Percentiles rank a stretch among this genome's conserved stretches.
Conservation (phyloP, 2,113 vertebrate genomes). For the Gallinago jamesoni region DNA sequence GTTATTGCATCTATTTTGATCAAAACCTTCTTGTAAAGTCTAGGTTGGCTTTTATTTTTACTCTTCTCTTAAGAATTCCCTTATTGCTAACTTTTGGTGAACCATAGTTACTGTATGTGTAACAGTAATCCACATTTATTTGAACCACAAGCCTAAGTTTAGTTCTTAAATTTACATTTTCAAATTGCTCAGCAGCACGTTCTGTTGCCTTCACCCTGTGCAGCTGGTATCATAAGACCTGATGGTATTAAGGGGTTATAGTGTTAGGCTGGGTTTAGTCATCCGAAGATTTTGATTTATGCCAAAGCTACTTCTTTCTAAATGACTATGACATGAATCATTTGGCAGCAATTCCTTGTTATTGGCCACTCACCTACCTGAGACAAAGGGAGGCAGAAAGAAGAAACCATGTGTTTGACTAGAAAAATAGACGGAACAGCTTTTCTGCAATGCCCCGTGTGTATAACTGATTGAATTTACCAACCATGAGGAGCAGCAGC, state of each 20-base stretch:
- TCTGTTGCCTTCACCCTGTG: background rate
- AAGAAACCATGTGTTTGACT: background rate
- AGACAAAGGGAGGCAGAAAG: background rate
- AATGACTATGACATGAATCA: background rate
- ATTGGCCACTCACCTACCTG: background rate
- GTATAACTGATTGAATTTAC: background rate
- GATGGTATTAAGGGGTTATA: background rate
- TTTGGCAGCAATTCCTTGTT: slow-evolving; percentile 1
- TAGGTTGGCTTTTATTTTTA: background rate
- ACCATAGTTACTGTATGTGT: accelerated
- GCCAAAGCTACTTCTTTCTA: background rate
- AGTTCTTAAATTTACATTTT: background rate
- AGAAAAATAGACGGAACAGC: background rate
- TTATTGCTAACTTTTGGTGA: background rate
- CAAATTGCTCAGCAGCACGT: background rate
- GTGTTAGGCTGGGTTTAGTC: background rate
- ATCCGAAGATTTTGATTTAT: background rate
- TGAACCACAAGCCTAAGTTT: background rate
- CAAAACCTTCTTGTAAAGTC: slow-evolving; percentile 29
- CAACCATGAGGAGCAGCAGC: background rate
- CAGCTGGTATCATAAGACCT: background rate
- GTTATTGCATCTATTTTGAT: slow-evolving; percentile 13
- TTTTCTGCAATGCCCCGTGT: background rate
- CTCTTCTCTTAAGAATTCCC: background rate
- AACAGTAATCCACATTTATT: background rate